phyloP scores from a whole-genome alignment of 2,888 invertebrate species.

The Camponotus fellah region DNA sequence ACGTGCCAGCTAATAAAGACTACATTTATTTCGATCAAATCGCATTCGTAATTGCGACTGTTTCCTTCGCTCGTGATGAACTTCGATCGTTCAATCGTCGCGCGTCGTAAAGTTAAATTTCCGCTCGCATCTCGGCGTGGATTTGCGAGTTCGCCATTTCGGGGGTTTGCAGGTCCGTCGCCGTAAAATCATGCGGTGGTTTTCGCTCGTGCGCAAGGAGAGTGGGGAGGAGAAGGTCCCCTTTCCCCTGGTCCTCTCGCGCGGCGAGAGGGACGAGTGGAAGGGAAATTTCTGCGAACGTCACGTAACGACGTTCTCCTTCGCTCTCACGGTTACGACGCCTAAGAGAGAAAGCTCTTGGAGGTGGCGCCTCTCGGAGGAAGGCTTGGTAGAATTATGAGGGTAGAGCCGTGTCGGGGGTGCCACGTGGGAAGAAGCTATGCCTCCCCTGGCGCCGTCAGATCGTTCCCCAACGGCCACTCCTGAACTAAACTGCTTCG shows the following conservation, averaged over 20 bases:
- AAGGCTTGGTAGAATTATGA: slow-evolving; percentile 80
- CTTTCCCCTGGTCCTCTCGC: slow-evolving; percentile 59
- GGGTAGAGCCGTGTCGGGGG: slow-evolving; percentile 80
- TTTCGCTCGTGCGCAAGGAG: slow-evolving; percentile 48
- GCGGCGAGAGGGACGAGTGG: slow-evolving; percentile 12
- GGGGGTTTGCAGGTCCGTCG: slow-evolving; percentile 56
- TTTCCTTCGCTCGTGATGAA: neutral
- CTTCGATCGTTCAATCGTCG: slow-evolving; percentile 1
- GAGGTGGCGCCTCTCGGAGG: slow-evolving; percentile 72
- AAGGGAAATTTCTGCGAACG: slow-evolving; percentile 54
- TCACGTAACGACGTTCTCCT: slow-evolving; percentile 51
- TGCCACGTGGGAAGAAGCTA: slow-evolving; percentile 84
- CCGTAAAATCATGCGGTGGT: slow-evolving; percentile 71
- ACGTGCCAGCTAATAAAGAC: neutral
- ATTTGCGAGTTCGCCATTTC: slow-evolving; percentile 45
- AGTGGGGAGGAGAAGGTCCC: slow-evolving; percentile 46
- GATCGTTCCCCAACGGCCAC: slow-evolving; percentile 85
- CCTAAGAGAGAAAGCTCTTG: slow-evolving; percentile 63
- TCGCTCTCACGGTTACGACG: slow-evolving; percentile 59
- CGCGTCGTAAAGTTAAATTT: slow-evolving; percentile 31
- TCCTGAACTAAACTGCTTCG: slow-evolving; percentile 84
- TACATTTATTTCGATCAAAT: neutral
- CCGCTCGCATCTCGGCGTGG: slow-evolving; percentile 25
- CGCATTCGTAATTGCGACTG: neutral
- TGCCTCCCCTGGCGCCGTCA: slow-evolving; percentile 84